A percentile compares a stretch with the other conserved stretches of the same genome.
These are phyloP conservation scores for Bos javanicus DNA, from an alignment of 2,113 vertebrate genomes.

Conservation along the genomic window DNA sequence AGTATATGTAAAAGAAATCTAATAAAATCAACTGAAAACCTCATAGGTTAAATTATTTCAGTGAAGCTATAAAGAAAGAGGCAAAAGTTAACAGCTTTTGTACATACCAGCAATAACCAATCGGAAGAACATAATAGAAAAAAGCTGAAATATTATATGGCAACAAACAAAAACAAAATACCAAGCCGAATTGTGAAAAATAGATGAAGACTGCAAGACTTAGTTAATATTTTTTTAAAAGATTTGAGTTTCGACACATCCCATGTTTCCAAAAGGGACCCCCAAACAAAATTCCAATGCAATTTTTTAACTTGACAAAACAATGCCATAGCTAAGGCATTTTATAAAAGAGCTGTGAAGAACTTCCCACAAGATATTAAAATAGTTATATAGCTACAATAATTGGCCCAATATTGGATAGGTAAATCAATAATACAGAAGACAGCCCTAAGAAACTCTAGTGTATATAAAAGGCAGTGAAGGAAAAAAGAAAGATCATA, in stretches of 20 bases:
- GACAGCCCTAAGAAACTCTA: background rate
- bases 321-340: background rate
- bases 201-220: background rate
- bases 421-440: background rate
- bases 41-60: background rate
- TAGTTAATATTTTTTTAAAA: background rate
- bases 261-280: background rate
- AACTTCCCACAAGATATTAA: constrained; percentile 40
- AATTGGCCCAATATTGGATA: constrained; percentile 1
- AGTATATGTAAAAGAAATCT: background rate
- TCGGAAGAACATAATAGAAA: background rate
- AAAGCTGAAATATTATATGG: background rate
- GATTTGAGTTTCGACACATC: background rate
- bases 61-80: background rate
- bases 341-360: constrained; percentile 10
- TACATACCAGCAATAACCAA: background rate
- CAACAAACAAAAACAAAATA: background rate
- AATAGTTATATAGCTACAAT: constrained; percentile 10
- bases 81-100: background rate
- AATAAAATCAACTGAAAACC: background rate
- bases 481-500: background rate
- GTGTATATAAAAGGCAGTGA: constrained; percentile 19
- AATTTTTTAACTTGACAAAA: constrained; percentile 4
- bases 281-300: background rate
- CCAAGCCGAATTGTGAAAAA: background rate